Evolutionary conservation across 1,140 invertebrate genomes (phyloP).

Genomic region (Lutraria rhynchaena): DNA sequence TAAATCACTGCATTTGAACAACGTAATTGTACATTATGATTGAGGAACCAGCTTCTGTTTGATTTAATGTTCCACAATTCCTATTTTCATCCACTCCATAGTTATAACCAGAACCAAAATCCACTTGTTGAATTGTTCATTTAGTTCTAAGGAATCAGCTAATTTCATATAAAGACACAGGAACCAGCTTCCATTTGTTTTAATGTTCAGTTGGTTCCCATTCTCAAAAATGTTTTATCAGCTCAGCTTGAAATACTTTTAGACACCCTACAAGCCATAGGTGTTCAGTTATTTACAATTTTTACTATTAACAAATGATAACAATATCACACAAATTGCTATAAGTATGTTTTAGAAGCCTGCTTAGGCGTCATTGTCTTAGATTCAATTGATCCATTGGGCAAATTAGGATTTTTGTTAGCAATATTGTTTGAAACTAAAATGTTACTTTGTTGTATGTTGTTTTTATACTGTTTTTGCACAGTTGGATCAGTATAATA

Average conservation of each 20-base stretch:
- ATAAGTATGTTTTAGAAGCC: constrained; percentile 56
- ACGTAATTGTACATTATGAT: no score
- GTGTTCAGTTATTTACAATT: constrained; percentile 45
- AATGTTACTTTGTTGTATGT: constrained; percentile 25
- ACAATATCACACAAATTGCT: constrained; percentile 33
- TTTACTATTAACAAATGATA: constrained; percentile 12
- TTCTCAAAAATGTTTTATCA: neutral
- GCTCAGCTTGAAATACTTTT: constrained; percentile 15
- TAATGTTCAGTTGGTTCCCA: no score
- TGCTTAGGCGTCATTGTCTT: constrained; percentile 42
- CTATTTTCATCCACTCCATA: no score
- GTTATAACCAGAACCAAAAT: no score
- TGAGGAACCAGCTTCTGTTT: no score
- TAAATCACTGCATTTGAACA: no score
- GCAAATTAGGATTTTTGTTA: constrained; percentile 43
- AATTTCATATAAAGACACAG: no score
- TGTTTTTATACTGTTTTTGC: constrained; percentile 36
- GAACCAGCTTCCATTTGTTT: no score
- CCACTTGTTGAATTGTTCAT: no score
- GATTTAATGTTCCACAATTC: no score
- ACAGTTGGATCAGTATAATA: constrained; percentile 33
- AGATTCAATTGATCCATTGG: constrained; percentile 48
- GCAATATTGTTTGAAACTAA: constrained; percentile 17
- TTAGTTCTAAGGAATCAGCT: no score
- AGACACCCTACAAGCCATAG: constrained; percentile 25